Conservation (phyloP, 2,888 invertebrate genomes). For the Conops quadrifasciatus region DNA sequence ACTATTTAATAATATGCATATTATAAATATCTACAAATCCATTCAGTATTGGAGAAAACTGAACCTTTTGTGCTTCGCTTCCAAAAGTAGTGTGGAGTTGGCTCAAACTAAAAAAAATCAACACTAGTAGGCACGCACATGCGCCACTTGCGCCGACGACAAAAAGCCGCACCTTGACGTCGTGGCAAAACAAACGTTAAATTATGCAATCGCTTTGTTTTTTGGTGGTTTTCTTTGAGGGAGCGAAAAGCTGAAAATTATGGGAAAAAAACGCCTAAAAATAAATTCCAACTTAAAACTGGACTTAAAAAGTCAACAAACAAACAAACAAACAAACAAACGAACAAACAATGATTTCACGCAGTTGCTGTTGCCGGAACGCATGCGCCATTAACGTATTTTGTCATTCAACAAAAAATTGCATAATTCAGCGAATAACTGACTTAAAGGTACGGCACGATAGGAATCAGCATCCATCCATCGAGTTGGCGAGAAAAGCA, state of each 20-base stretch:
- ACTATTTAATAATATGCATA: too few species aligned
- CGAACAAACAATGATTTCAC: not conserved
- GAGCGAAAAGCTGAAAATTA: constrained; percentile 3
- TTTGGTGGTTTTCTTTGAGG: not conserved
- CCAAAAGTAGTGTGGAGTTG: too few species aligned
- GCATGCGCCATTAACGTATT: constrained; percentile 29
- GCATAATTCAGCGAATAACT: constrained; percentile 23
- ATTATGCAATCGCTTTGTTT: constrained; percentile 25
- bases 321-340: constrained; percentile 18
- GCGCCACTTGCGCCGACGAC: not conserved
- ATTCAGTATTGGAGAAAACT: too few species aligned
- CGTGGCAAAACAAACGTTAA: constrained; percentile 3
- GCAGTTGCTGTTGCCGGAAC: not conserved
- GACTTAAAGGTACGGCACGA: too few species aligned
- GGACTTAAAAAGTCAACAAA: constrained; percentile 17
- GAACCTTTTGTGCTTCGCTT: too few species aligned
- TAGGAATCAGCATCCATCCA: too few species aligned
- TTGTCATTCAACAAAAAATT: constrained; percentile 20
- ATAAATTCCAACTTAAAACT: constrained; percentile 3
- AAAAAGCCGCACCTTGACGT: constrained; percentile 10
- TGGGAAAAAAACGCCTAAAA: constrained; percentile 12
- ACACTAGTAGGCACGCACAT: not conserved
- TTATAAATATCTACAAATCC: too few species aligned
- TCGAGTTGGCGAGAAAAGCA: not conserved
- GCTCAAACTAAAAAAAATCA: too few species aligned